Evolutionary conservation across 1,140 invertebrate genomes (phyloP), one percentile per base, ranked within the genome.

Genomic region (Hyles euphorbiae): DNA sequence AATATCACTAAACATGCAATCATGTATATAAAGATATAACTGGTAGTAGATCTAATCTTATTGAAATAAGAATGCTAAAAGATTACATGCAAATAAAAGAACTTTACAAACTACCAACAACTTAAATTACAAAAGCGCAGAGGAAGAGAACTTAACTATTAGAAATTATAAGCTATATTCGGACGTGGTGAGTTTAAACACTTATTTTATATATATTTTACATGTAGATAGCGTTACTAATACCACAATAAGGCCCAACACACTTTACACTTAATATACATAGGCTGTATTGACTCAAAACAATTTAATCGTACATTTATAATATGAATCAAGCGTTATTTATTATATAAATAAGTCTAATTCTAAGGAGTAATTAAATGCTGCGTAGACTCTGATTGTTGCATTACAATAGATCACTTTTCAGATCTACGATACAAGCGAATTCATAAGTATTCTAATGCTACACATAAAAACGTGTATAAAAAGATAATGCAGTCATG

Each of bases 181-280:
- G 84, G 76, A 87, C 84, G 81, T 87, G 84, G 84, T 87, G 81
- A 85, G 84, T 70, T 87, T 87, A 69, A 81, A 54, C 80, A 85
- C 83, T 78, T 53, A 8, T 51, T 46, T 57, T 34, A 57, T 32
- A 70, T 53, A 58, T 53, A 8, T 51, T 46, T 57, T 34, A 57
- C 34, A 70, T 53, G 59, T 33, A 66, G 56, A 70, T 61, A 68
- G 53, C 48, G 36, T 58, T 53, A 61, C 58, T 61, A 63, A 57
- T 61, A 57, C 57, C 61, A 72, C 60, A 72, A 56, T 75, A 71
- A 79, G 74, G 76, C 78, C 61, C 65, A 60, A 54, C 12, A 54
- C 50, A 43, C 36, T 52, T 47, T 48, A 33, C 9, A 11, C 22
- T 56, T 47, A 56, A 7, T 12, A 11, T 56, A 48, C 34, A n/a